Evolutionary conservation across 2,888 invertebrate species (phyloP), one percentile per base, ranked within the genome.

Genomic region (Amiota minor): DNA sequence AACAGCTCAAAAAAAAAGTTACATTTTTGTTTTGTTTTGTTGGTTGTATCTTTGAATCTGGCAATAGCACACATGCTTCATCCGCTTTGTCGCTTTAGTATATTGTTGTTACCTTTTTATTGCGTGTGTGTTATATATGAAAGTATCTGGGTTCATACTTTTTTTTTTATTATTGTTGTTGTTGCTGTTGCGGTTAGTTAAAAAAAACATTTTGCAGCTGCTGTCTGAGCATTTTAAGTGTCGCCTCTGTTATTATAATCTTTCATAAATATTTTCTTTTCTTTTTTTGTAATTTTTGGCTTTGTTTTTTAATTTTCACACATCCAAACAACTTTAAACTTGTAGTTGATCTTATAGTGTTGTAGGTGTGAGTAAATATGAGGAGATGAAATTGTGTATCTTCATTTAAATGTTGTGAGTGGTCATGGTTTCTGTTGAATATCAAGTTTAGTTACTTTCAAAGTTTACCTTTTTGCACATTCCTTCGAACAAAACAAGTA

Each of bases 201-300:
- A 72, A 71, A 71, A 49, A 35, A 45, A 46, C 47, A 76, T 71
- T 81, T 83, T 83, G 83, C 83, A 83, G 85, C 83, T 83, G 83
- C 79, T 75, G 82, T 82, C 81, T 80, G 83, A 81, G 83, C 73
- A 83, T 83, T 83, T 83, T 78, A 77, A 85, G 82, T 83, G 81
- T 79, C 76, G 81, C 81, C 79, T 85, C 79, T 77, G 77, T 77
- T 77, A 74, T 46, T 72, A 49, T 59, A 65, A 47, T n/a, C 35
- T 67, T 18, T 56, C 12, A 56, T n/a, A 59, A 46, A 45, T 46
- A 45, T 46, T 14, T 59, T 18, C 53, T 45, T 70, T 46, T 53
- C 20, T 45, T n/a, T 64, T 50, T 71, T 76, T 77, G 76, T 79
- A 73, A 76, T 76, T 72, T 73, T 75, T 79, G 72, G 23, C 67